Percentiles rank a stretch among this genome's conserved stretches.
phyloP scores from a whole-genome alignment of 1,140 invertebrate genomes.

The Ctenoplectra terminalis region DNA sequence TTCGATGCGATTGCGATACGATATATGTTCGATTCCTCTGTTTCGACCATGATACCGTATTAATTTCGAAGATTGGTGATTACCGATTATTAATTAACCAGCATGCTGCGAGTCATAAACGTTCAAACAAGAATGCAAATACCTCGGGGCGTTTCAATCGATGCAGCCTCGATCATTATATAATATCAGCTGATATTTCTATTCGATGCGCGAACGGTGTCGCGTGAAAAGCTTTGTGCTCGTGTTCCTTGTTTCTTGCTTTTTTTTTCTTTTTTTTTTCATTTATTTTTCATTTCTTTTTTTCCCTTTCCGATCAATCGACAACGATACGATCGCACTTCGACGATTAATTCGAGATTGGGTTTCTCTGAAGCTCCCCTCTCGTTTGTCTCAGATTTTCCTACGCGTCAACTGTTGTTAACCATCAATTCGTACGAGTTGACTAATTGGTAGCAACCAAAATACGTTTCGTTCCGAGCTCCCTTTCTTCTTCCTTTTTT shows the following conservation, averaged over 20 bases:
- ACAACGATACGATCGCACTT: neutral
- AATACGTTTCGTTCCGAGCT: neutral
- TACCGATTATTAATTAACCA: conserved; percentile 6
- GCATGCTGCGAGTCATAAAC: neutral
- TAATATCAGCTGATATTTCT: neutral
- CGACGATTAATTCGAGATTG: neutral
- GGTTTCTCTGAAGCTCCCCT: neutral
- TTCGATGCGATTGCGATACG: conserved; percentile 12
- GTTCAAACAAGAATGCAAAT: neutral
- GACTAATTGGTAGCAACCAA: no score
- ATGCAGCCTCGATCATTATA: neutral
- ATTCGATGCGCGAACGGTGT: neutral
- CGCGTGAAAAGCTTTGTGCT: neutral
- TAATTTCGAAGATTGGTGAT: conserved; percentile 13
- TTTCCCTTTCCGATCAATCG: neutral
- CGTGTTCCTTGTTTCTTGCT: no score
- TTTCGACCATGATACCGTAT: neutral
- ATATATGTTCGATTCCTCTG: conserved; percentile 12
- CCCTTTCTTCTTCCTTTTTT: no score
- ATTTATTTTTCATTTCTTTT: no score
- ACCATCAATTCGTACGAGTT: no score
- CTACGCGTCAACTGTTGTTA: neutral
- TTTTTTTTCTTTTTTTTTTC: neutral
- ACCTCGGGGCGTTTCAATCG: neutral
- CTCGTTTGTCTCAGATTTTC: neutral